Evolutionary conservation across 2,113 vertebrate species (phyloP), one percentile per base, ranked within the genome.

Genomic region (Penelope pileata): DNA sequence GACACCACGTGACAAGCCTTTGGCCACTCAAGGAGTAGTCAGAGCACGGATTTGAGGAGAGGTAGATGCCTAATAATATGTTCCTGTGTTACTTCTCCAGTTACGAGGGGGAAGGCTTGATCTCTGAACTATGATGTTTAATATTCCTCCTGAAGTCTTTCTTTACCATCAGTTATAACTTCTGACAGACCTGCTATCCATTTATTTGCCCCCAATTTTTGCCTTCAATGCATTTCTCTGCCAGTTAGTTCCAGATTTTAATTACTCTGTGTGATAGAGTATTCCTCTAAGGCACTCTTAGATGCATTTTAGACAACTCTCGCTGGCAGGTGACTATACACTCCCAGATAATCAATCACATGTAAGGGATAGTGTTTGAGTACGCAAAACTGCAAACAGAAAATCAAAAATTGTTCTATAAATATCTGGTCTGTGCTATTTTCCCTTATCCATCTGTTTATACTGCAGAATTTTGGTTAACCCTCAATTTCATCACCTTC

Each of bases 291-390:
- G 79, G 59, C 43, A 27, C 73, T 90, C 54, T 42, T 30, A 63
- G 63, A 24, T 47, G 29, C 12, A 24, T 77, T 87, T 84, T 38
- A 42, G 53, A 86, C 40, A 69, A 14, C 73, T 36, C 29, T 34
- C 27, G 59, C 54, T 81, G 78, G 48, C 64, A 93, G 88, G 69
- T 91, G 54, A 81, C 88, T 21, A 74, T 81, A 43, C 40, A 74
- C 73, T 83, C 82, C 34, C 47, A 77, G 59, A 77, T 27, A 64
- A 93, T 93, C 93, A 62, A 62, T 91, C 69, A 74, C n/a, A 32
- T 1, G 1, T 50, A 42, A 56, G 29, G 32, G 48, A 60, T 16
- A 54, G 12, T n/a, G 63, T 27, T 45, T 80, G 80, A 86, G 27
- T 19, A 69, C 45, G 27, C 50, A 92, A 73, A 95, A 83, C 10